Percentiles rank a stretch among this genome's conserved stretches.
These are phyloP conservation scores for Belgica antarctica DNA, from an alignment of 2,888 invertebrate genomes.

Conservation along the genomic window DNA sequence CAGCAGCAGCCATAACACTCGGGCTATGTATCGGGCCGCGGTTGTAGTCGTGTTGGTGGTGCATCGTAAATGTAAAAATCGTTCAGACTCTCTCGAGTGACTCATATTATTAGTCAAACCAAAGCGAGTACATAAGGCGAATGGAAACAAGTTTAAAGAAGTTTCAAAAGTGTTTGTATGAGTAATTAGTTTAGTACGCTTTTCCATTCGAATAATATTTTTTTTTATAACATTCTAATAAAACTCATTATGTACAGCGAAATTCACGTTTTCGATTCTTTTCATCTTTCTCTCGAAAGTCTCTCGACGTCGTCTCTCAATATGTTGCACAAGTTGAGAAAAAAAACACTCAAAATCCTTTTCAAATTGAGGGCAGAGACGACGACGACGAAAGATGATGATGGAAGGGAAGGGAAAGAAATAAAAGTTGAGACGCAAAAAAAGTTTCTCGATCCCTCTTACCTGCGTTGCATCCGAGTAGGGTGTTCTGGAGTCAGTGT, in stretches of 20 bases:
- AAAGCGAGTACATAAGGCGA: background rate
- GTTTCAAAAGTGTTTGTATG: slow-evolving; percentile 31
- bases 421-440: slow-evolving; percentile 39
- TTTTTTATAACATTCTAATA: background rate
- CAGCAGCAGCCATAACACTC: slow-evolving; percentile 34
- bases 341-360: slow-evolving; percentile 13
- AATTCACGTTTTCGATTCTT: background rate
- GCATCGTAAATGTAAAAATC: background rate
- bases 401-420: background rate
- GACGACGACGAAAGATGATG: background rate
- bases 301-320: slow-evolving; percentile 1
- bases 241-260: background rate
- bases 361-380: slow-evolving; percentile 34
- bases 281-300: background rate
- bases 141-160: slow-evolving; percentile 37
- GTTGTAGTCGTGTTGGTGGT: no score
- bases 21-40: no score
- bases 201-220: background rate
- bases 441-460: slow-evolving; percentile 54
- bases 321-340: background rate
- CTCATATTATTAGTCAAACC: slow-evolving; percentile 34
- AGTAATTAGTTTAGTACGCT: slow-evolving; percentile 31
- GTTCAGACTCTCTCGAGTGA: slow-evolving; percentile 11
- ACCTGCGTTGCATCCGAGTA: slow-evolving; percentile 98
- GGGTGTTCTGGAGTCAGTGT: slow-evolving; percentile 87